A percentile compares a stretch with the other conserved stretches of the same genome.
Evolutionary conservation across 2,797 vertebrate genomes (phyloP).

Genomic region (Tapirus indicus): DNA sequence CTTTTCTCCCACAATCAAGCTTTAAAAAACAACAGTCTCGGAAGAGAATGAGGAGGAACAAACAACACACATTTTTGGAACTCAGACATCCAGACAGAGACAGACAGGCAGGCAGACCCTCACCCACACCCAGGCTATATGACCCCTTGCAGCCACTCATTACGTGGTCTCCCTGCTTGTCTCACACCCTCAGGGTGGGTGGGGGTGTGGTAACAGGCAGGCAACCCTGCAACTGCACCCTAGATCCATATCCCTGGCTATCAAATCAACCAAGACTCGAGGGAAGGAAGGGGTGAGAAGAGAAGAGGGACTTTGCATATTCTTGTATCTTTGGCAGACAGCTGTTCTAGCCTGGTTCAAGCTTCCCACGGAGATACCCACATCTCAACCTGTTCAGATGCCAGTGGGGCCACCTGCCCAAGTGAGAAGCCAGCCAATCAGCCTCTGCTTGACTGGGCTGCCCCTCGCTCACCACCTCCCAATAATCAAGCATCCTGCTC

Average conservation of each 20-base stretch:
- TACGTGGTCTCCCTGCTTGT: slow-evolving; percentile 57
- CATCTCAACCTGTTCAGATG: not conserved
- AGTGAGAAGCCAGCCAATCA: not conserved
- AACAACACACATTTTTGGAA: slow-evolving; percentile 67
- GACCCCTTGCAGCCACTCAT: slow-evolving; percentile 68
- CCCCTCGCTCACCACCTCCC: not conserved
- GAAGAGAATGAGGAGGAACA: slow-evolving; percentile 77
- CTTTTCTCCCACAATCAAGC: slow-evolving; percentile 74
- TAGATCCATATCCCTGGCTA: slow-evolving; percentile 31
- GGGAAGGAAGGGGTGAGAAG: slow-evolving; percentile 55
- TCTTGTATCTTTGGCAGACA: slow-evolving; percentile 88
- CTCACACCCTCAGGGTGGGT: not conserved
- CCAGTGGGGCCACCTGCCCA: not conserved
- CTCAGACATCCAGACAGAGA: slow-evolving; percentile 74
- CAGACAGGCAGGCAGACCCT: slow-evolving; percentile 73
- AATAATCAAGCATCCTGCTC: not conserved
- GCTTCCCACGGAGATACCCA: not conserved
- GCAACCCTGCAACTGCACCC: slow-evolving; percentile 22
- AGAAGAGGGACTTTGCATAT: slow-evolving; percentile 85
- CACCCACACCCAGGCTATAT: slow-evolving; percentile 64
- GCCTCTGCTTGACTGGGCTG: not conserved
- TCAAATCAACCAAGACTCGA: slow-evolving; percentile 67
- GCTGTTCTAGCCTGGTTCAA: slow-evolving; percentile 82
- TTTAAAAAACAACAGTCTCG: slow-evolving; percentile 75
- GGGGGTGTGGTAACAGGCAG: slow-evolving; percentile 9